Evolutionary conservation across 30 jellyfish, hydroid and myxozoan genomes (phyloP).

Genomic region (Catostylus mosaicus): DNA sequence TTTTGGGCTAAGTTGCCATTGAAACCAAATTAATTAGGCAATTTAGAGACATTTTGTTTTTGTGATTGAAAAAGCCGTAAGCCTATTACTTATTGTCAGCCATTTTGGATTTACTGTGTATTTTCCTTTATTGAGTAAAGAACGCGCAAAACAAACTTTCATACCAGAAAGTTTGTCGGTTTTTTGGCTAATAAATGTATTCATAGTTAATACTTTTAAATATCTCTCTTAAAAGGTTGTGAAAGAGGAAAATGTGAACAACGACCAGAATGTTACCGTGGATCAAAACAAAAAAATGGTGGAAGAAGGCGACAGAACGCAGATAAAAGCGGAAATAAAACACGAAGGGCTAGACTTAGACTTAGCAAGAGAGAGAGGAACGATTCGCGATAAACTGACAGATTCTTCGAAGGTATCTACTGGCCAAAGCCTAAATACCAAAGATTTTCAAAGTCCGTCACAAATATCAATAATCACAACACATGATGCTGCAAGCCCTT

Average conservation of each 20-base stretch:
- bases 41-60: no score
- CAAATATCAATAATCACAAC: conserved; percentile 33
- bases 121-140: no score
- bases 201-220: no score
- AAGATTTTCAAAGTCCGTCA: conserved; percentile 22
- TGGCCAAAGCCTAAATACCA: not conserved
- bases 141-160: no score
- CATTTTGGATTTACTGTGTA: no score
- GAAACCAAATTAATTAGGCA: no score
- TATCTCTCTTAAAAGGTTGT: conserved; percentile 13
- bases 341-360: not conserved
- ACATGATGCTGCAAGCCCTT: conserved; percentile 17
- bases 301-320: not conserved
- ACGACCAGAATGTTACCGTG: conserved; percentile 10
- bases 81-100: no score
- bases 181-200: no score
- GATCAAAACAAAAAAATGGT: not conserved
- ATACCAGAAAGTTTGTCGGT: no score
- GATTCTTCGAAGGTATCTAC: not conserved
- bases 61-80: no score
- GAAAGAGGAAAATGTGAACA: conserved; percentile 26
- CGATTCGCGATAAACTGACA: not conserved
- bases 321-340: not conserved
- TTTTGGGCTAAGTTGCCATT: no score
- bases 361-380: not conserved